phyloP scores from a whole-genome alignment of 53 echinoderm and acorn worm genomes.

The Hippasteria phrygiana region DNA sequence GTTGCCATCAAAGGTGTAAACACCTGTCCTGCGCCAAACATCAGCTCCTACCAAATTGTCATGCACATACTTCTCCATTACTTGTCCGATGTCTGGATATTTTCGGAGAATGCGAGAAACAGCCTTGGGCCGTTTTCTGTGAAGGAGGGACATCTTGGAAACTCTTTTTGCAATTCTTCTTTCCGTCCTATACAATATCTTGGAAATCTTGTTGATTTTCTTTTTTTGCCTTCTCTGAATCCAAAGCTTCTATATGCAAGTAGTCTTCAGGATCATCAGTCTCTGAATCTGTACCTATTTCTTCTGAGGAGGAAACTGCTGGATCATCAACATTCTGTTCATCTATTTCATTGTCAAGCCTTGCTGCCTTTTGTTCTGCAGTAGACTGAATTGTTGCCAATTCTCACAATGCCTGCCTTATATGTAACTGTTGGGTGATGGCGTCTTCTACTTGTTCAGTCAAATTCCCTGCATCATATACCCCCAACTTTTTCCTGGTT shows the following conservation, averaged over 20 bases:
- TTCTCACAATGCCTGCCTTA: not conserved
- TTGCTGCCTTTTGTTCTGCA: not conserved
- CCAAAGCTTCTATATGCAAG: not conserved
- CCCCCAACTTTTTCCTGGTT: not conserved
- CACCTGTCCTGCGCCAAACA: slow-evolving; percentile 66
- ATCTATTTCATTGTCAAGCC: not conserved
- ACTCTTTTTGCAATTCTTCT: slow-evolving; percentile 31
- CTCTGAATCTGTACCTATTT: slow-evolving; percentile 20
- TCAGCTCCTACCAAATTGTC: slow-evolving; percentile 61
- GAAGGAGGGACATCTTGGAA: too few relatives aligned
- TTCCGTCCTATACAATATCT: slow-evolving; percentile 1
- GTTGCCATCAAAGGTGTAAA: slow-evolving; percentile 63
- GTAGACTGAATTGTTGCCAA: not conserved
- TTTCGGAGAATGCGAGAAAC: too few relatives aligned
- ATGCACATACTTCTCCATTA: slow-evolving; percentile 58
- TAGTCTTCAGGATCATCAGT: slow-evolving; percentile 44
- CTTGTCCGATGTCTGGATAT: slow-evolving; percentile 39
- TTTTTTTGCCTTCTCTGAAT: not conserved
- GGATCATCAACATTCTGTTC: not conserved
- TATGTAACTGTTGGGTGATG: not conserved
- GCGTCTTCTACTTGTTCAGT: not conserved
- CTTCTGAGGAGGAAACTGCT: not conserved
- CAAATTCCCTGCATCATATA: not conserved
- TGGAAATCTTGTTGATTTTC: not conserved
- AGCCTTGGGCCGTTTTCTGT: too few relatives aligned